Percentiles rank a stretch among this genome's conserved stretches.
Conservation (phyloP, 2,888 invertebrate genomes). For the Ornithoptera priamus region DNA sequence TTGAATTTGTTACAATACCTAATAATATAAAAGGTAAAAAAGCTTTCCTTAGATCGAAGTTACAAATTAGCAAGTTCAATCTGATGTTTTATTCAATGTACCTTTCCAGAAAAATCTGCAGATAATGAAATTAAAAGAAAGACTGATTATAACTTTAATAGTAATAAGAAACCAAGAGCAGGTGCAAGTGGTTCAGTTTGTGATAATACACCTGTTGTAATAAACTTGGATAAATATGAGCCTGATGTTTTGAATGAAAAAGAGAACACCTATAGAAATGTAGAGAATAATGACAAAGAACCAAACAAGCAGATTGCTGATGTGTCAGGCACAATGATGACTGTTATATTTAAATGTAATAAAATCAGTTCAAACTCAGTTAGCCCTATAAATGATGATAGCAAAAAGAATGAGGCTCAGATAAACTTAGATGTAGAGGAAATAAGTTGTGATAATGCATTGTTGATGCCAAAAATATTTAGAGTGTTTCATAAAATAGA, state of each 20-base stretch:
- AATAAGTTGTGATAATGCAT: constrained; percentile 2
- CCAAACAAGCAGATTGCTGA: constrained; percentile 9
- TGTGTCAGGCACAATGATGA: neutral
- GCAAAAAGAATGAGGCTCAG: neutral
- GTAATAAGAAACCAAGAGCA: constrained; percentile 35
- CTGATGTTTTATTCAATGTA: constrained; percentile 1
- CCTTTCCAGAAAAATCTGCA: constrained; percentile 18
- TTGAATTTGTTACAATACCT: constrained; percentile 48
- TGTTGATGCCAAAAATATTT: constrained; percentile 22
- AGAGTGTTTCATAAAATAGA: neutral
- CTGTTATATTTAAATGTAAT: neutral
- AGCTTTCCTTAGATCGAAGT: neutral
- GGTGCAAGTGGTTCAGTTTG: constrained; percentile 39
- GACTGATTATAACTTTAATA: constrained; percentile 9
- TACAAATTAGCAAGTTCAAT: neutral
- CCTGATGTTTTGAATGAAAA: constrained; percentile 28
- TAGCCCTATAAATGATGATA: neutral
- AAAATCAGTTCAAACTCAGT: neutral
- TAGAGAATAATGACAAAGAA: constrained; percentile 23
- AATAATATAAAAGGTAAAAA: constrained; percentile 37
- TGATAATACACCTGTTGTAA: constrained; percentile 30
- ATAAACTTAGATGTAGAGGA: constrained; percentile 13
- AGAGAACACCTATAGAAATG: neutral
- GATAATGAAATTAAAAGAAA: constrained; percentile 20
- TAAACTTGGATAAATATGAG: constrained; percentile 31